Evolutionary conservation across 2,888 invertebrate genomes (phyloP).

Genomic region (Tiphia femorata): DNA sequence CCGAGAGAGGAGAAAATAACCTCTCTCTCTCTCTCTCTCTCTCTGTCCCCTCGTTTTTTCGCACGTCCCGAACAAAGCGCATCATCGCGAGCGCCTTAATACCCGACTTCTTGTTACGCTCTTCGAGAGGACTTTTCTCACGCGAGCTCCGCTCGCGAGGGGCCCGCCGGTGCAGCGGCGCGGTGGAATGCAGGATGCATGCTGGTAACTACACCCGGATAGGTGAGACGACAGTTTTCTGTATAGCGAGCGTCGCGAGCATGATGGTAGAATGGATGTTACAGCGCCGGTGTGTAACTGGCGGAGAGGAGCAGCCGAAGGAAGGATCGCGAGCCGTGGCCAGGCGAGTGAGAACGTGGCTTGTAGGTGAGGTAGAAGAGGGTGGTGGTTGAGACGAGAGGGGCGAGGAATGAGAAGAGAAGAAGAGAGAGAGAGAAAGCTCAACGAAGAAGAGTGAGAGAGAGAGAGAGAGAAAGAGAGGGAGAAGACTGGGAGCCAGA

Average conservation of each 20-base stretch:
- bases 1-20: too few relatives aligned
- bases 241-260: constrained; percentile 38
- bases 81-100: too few relatives aligned
- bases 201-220: constrained; percentile 34
- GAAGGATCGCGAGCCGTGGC: constrained; percentile 23
- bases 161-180: constrained; percentile 13
- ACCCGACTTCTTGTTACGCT: too few relatives aligned
- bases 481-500: too few relatives aligned
- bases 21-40: too few relatives aligned
- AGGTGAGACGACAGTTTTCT: constrained; percentile 49
- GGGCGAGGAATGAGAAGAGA: constrained; percentile 13
- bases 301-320: constrained; percentile 26
- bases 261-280: constrained; percentile 44
- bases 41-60: too few relatives aligned
- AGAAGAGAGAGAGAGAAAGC: constrained; percentile 10
- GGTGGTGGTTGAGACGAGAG: constrained; percentile 9
- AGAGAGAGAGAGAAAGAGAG: constrained; percentile 8
- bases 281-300: constrained; percentile 32
- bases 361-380: constrained; percentile 11
- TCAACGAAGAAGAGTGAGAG: not conserved
- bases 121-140: constrained; percentile 29
- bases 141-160: constrained; percentile 12
- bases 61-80: too few relatives aligned
- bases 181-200: constrained; percentile 37
- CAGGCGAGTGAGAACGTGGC: constrained; percentile 16